Evolutionary conservation across 2,113 vertebrate species (phyloP).

Genomic region (Bettongia penicillata): DNA sequence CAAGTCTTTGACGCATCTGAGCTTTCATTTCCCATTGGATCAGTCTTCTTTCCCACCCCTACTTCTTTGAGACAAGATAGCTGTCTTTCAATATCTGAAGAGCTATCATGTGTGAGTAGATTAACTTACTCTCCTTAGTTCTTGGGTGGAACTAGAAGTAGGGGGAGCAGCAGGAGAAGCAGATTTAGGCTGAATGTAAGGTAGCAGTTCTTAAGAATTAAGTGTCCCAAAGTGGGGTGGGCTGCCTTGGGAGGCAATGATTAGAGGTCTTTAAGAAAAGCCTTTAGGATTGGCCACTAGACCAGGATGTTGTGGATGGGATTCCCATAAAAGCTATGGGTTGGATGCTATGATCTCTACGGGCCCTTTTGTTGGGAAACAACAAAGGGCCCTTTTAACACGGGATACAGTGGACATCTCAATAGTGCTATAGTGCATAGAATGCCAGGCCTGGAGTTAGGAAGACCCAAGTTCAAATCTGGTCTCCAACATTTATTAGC

Average conservation of each 20-base stretch:
- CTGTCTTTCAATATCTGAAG: background rate
- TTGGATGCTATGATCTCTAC: background rate
- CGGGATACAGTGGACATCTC: too few species aligned
- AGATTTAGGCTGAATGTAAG: background rate
- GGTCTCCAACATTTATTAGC: background rate
- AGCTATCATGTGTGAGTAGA: background rate
- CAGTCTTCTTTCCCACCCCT: background rate
- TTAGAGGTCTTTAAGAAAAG: background rate
- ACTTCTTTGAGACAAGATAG: background rate
- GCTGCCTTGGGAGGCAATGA: background rate
- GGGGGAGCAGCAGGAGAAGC: background rate
- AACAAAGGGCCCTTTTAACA: background rate
- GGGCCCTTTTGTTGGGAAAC: too few species aligned
- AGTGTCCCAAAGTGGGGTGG: background rate
- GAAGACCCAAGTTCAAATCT: background rate
- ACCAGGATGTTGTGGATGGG: background rate
- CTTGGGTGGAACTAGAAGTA: background rate
- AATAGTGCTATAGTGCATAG: background rate
- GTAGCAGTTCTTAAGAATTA: background rate
- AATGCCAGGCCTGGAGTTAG: background rate
- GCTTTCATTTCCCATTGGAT: background rate
- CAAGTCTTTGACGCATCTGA: background rate
- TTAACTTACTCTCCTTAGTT: background rate
- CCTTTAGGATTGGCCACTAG: background rate
- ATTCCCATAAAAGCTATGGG: background rate